phyloP scores from a whole-genome alignment of 2,113 vertebrate species.

The Rhinoderma darwinii region DNA sequence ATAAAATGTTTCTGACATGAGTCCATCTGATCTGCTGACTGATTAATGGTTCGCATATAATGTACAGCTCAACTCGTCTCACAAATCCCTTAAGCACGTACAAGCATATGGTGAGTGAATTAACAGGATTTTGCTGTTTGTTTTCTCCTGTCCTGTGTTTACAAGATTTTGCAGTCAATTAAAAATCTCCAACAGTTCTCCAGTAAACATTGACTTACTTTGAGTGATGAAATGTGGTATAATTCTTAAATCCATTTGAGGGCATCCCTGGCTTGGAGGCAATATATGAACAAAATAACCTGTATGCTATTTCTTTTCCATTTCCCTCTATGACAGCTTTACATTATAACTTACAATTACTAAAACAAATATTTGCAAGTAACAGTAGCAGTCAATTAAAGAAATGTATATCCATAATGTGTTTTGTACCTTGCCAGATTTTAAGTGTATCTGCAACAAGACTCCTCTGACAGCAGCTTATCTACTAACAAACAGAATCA shows the following conservation, averaged over 20 bases:
- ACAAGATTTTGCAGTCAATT: constrained; percentile 42
- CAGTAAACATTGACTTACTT: constrained; percentile 15
- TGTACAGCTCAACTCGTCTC: constrained; percentile 16
- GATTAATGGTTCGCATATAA: constrained; percentile 27
- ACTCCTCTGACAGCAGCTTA: too few species aligned
- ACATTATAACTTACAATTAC: background rate
- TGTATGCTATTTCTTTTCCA: background rate
- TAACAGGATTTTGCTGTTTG: constrained; percentile 43
- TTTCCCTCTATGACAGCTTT: background rate
- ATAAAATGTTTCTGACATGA: background rate
- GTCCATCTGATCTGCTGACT: constrained; percentile 29
- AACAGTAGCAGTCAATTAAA: too few species aligned
- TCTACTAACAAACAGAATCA: too few species aligned
- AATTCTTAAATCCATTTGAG: background rate
- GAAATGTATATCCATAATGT: too few species aligned
- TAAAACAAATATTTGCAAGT: too few species aligned
- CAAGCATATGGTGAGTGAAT: constrained; percentile 54
- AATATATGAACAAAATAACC: background rate
- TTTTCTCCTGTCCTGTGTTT: constrained; percentile 37
- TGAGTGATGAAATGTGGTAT: background rate
- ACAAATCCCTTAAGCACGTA: constrained; percentile 43
- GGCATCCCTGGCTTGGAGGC: background rate
- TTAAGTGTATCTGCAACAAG: too few species aligned
- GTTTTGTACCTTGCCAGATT: too few species aligned
- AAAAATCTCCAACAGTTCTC: constrained; percentile 9